Base-by-base conservation (phyloP, 2,797 vertebrate species). In the Pitangus sulphuratus region DNA sequence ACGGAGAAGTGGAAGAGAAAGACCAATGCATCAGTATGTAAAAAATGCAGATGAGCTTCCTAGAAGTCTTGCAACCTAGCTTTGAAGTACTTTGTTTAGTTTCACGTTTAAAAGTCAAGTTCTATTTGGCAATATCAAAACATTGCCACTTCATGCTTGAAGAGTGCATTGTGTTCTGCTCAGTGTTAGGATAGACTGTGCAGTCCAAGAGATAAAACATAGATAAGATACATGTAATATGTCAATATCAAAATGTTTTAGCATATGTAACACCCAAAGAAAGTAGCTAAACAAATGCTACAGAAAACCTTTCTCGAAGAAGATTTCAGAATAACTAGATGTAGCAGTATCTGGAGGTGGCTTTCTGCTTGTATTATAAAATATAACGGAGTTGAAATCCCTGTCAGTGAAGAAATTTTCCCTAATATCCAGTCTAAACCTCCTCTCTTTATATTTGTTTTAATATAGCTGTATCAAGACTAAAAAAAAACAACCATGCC, bases 11-110 rank as follows among this genome's bases (percentile, higher is more conserved):
- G 1, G 97, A 98, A 4, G 95, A 98, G 4, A 84, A 91, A 24
- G 84, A 90, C 19, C 89, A 72, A 12, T 99, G 97, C 78, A 98
- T 98, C 28, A 99, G 99, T 99, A 93, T 79, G 98, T 97, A 60
- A 70, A 54, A 56, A 26, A 9, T 57, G 11, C 20, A 54, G 4
- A 28, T 44, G 77, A 80, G 54, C 6, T 53, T 60, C 11, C 30
- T 79, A 33, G 61, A 78, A 57, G 30, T 64, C 26, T 62, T 86
- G 12, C 35, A 74, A 4, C 11, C 26, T 47, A 48, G 12, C 25
- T 86, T 72, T 33, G 51, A 11, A 56, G 8, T 60, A 26, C 15
- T 82, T 15, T 40, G 89, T 54, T 93, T 69, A 85, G 39, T 75
- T 85, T 4, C 21, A 4, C 39, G 28, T 72, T 89, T 57, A 65